A percentile compares a stretch with the other conserved stretches of the same genome.
phyloP scores from a whole-genome alignment of 2,888 invertebrate species.

The Caenorhabditis sp. region DNA sequence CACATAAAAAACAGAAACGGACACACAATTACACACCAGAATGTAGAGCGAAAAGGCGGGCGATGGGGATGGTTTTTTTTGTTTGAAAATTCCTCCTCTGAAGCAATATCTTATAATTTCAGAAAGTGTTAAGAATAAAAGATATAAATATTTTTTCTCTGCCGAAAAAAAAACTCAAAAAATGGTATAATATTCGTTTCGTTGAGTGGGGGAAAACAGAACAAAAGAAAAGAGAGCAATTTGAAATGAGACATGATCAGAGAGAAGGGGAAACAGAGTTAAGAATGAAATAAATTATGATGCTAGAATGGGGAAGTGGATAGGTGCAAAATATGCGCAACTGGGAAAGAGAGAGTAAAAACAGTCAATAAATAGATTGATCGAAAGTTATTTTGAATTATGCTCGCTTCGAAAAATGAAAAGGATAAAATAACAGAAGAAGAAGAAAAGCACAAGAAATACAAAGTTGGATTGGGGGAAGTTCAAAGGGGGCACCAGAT shows the following conservation, averaged over 20 bases:
- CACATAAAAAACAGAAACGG: slow-evolving; percentile 39
- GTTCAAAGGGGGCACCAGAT: slow-evolving; percentile 48
- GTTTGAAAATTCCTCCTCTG: slow-evolving; percentile 12
- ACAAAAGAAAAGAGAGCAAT: slow-evolving; percentile 34
- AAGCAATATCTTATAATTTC: slow-evolving; percentile 51
- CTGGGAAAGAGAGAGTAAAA: neutral
- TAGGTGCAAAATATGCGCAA: slow-evolving; percentile 17
- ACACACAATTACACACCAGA: slow-evolving; percentile 50
- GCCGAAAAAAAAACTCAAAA: slow-evolving; percentile 14
- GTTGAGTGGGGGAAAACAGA: slow-evolving; percentile 3
- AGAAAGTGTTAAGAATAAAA: slow-evolving; percentile 23
- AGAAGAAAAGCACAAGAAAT: slow-evolving; percentile 29
- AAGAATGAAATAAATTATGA: slow-evolving; percentile 24
- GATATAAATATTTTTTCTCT: slow-evolving; percentile 15
- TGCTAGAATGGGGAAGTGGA: slow-evolving; percentile 5
- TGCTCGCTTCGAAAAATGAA: slow-evolving; percentile 9
- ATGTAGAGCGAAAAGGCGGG: slow-evolving; percentile 55
- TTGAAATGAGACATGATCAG: slow-evolving; percentile 55
- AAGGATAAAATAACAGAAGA: slow-evolving; percentile 8
- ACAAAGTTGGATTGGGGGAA: slow-evolving; percentile 27
- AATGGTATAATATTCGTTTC: slow-evolving; percentile 19
- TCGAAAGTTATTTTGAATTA: slow-evolving; percentile 25
- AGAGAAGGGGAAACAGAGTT: slow-evolving; percentile 9
- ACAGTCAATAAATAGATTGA: slow-evolving; percentile 50
- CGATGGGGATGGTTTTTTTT: neutral